Percentiles rank a stretch among this genome's conserved stretches.
Evolutionary conservation across 2,113 vertebrate genomes (phyloP).

Genomic region (Phylloscopus whistleri): DNA sequence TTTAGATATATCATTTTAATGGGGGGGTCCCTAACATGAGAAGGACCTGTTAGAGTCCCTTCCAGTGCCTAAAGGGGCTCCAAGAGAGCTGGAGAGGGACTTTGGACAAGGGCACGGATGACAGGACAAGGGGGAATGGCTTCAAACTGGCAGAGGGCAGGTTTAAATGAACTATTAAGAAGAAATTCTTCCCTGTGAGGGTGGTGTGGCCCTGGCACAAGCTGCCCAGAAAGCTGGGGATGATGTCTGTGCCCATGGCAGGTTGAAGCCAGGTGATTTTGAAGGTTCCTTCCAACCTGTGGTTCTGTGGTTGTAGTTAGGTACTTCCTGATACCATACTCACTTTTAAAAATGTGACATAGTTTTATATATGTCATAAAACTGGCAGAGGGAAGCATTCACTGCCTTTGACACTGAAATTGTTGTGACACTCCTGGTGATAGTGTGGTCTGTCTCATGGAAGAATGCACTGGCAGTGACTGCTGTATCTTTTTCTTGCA

Average conservation of each 20-base stretch:
- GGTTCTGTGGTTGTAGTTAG: background rate
- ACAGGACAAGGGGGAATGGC: background rate
- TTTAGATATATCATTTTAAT: background rate
- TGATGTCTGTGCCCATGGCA: background rate
- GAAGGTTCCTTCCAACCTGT: background rate
- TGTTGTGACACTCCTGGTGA: background rate
- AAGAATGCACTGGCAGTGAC: background rate
- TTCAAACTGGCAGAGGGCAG: background rate
- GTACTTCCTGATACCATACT: background rate
- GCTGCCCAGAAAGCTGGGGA: background rate
- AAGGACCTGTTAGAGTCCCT: background rate
- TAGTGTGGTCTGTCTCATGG: background rate
- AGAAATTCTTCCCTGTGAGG: background rate
- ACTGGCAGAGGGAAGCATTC: background rate
- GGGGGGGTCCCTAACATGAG: background rate
- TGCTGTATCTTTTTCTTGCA: conserved; percentile 7
- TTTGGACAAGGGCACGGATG: background rate
- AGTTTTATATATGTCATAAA: background rate
- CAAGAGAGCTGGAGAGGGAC: background rate
- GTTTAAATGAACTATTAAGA: background rate
- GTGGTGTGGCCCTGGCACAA: background rate
- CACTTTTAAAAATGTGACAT: background rate
- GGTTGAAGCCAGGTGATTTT: background rate
- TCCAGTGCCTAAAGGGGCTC: background rate
- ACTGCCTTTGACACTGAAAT: background rate